phyloP scores from a whole-genome alignment of 1,140 invertebrate species.

The Eurosta solidaginis region DNA sequence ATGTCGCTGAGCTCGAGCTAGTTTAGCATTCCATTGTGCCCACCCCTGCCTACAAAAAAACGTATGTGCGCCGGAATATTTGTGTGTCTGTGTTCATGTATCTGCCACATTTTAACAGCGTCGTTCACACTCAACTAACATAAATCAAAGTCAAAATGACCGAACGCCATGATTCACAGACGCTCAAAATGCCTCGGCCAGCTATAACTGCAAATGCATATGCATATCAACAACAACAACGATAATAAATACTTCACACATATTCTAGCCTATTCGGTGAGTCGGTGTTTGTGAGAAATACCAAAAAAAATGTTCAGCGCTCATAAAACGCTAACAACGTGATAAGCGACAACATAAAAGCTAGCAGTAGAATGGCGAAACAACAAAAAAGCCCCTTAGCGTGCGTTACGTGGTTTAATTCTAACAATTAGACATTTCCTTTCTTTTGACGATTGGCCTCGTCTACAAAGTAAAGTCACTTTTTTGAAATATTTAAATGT shows the following conservation, averaged over 20 bases:
- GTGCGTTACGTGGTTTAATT: too few relatives aligned
- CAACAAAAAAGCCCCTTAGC: too few relatives aligned
- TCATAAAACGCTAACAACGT: background rate
- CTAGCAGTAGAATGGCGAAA: too few relatives aligned
- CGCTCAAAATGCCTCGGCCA: conserved; percentile 47
- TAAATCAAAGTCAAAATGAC: conserved; percentile 50
- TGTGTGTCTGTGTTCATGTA: background rate
- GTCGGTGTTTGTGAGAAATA: background rate
- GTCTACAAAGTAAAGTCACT: too few relatives aligned
- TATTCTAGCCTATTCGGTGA: background rate
- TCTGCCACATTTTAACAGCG: background rate
- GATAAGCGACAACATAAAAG: too few relatives aligned
- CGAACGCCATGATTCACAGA: conserved; percentile 54
- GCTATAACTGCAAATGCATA: background rate
- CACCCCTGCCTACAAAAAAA: too few relatives aligned
- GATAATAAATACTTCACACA: background rate
- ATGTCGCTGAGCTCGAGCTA: too few relatives aligned
- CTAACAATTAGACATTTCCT: too few relatives aligned
- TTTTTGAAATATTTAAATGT: too few relatives aligned
- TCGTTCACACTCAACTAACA: conserved; percentile 23
- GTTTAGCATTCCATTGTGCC: too few relatives aligned
- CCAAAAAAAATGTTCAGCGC: background rate
- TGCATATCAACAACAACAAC: background rate
- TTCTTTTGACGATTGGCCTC: too few relatives aligned
- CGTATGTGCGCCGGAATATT: background rate